Evolutionary conservation across 2,797 vertebrate species (phyloP).

Genomic region (Paratrypauchen microcephalus): DNA sequence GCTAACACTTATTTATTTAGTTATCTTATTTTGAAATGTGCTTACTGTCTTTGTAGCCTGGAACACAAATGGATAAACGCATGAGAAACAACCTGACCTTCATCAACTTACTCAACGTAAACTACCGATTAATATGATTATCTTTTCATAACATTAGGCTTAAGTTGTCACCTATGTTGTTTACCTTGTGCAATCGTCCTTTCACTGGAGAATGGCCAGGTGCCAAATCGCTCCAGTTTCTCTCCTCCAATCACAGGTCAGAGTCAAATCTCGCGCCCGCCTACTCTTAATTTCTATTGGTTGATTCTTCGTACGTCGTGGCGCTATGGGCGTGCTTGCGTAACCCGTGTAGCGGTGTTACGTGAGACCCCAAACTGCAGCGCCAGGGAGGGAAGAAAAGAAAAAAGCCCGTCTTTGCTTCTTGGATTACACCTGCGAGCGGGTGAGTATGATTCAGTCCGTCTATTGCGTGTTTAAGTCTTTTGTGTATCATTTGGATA

Average conservation of each 20-base stretch:
- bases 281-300: constrained; percentile 36
- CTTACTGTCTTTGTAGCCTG: too few species aligned
- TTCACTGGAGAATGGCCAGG: constrained; percentile 24
- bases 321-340: constrained; percentile 51
- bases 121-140: neutral
- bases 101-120: neutral
- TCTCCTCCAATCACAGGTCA: constrained; percentile 52
- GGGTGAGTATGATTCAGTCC: constrained; percentile 32
- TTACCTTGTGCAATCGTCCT: neutral
- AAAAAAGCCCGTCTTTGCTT: fast-evolving
- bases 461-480: neutral
- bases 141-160: neutral
- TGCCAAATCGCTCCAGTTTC: constrained; percentile 60
- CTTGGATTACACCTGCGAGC: neutral
- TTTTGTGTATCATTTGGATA: neutral
- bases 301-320: neutral
- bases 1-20: too few species aligned
- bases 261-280: neutral
- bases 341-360: neutral
- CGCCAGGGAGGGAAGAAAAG: neutral
- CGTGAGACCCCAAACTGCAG: constrained; percentile 2
- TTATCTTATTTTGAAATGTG: too few species aligned
- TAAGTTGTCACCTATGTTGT: neutral
- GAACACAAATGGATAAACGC: too few species aligned
- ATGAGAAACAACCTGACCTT: neutral